Percentiles rank a stretch among this genome's conserved stretches.
Evolutionary conservation across 2,888 invertebrate genomes (phyloP).

Genomic region (Hypomecis atomaria): DNA sequence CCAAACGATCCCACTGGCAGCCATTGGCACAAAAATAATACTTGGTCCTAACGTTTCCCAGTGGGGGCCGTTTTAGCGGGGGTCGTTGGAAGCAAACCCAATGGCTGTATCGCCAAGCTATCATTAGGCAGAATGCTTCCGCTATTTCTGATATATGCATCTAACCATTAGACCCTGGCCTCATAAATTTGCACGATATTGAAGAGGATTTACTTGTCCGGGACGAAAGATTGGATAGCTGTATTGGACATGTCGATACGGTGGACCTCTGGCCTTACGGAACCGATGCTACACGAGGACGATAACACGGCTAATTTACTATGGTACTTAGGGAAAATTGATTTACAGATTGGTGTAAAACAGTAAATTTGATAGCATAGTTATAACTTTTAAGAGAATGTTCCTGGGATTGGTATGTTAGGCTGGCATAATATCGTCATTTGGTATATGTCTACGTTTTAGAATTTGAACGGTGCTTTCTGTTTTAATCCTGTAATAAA

Average conservation of each 20-base stretch:
- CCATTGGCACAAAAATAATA: no score
- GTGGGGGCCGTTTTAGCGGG: no score
- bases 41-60: no score
- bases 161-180: slow-evolving; percentile 42
- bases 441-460: no score
- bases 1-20: no score
- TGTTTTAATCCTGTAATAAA: neutral
- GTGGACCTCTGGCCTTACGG: slow-evolving; percentile 23
- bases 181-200: slow-evolving; percentile 62
- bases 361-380: neutral
- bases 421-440: neutral
- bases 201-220: slow-evolving; percentile 56
- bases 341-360: neutral
- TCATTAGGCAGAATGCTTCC: slow-evolving; percentile 39
- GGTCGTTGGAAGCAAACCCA: no score
- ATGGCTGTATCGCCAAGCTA: slow-evolving; percentile 31
- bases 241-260: slow-evolving; percentile 25
- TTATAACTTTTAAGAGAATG: no score
- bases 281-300: slow-evolving; percentile 2
- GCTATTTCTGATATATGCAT: slow-evolving; percentile 48
- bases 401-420: neutral
- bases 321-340: neutral
- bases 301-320: slow-evolving; percentile 1
- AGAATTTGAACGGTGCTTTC: neutral
- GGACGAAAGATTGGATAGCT: slow-evolving; percentile 40